These are phyloP conservation scores for Uromys caudimaculatus DNA, from an alignment of 2,797 vertebrate species.

Conservation along the genomic window DNA sequence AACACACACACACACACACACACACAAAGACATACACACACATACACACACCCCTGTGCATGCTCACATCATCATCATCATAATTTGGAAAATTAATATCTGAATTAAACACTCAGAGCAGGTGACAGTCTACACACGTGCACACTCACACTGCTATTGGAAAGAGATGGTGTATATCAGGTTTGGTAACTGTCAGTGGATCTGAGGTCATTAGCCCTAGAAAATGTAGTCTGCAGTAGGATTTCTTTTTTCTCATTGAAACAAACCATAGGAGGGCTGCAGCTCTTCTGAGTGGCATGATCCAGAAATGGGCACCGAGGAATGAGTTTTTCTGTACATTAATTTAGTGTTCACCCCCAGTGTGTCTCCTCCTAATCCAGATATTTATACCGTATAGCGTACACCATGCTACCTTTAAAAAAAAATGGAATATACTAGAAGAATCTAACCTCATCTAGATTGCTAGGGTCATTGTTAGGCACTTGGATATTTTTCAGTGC, in stretches of 20 bases:
- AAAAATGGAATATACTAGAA: neutral
- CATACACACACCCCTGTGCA: neutral
- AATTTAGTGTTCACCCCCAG: too few relatives aligned
- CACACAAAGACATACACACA: neutral
- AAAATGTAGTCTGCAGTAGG: neutral
- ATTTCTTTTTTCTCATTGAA: neutral
- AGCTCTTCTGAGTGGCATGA: constrained; percentile 19
- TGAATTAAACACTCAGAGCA: constrained; percentile 69
- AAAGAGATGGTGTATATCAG: constrained; percentile 5
- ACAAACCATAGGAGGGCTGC: neutral
- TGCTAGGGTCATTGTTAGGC: constrained; percentile 18
- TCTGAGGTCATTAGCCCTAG: constrained; percentile 58
- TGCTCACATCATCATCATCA: neutral
- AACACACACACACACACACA: neutral
- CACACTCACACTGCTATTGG: constrained; percentile 17
- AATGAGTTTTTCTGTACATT: neutral
- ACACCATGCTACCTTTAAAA: neutral
- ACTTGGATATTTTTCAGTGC: neutral
- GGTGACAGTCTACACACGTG: constrained; percentile 47
- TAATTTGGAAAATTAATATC: constrained; percentile 64
- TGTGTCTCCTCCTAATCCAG: constrained; percentile 12
- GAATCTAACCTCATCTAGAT: neutral
- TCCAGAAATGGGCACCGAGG: neutral
- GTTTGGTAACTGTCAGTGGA: constrained; percentile 37
- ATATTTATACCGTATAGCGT: neutral